phyloP scores from a whole-genome alignment of 2,113 vertebrate species.

The Aythya baeri region DNA sequence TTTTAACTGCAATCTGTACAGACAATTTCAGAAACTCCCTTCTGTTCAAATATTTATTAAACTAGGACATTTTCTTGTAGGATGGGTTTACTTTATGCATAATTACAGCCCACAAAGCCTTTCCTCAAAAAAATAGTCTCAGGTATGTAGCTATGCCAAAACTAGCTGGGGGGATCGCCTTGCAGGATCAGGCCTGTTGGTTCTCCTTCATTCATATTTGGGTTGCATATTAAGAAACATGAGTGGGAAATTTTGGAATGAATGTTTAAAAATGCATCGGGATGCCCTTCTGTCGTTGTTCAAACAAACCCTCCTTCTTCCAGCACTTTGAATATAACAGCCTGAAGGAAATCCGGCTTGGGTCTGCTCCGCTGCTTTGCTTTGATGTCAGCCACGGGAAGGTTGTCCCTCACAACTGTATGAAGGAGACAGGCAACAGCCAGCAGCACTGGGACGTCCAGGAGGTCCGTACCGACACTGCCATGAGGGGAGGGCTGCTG shows the following conservation, averaged over 20 bases:
- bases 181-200: not conserved
- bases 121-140: not conserved
- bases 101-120: not conserved
- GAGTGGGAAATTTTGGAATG: not conserved
- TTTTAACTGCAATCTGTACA: not conserved
- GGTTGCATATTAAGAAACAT: not conserved
- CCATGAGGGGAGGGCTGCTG: not conserved
- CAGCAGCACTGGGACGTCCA: constrained; percentile 83
- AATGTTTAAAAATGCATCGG: not conserved
- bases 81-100: not conserved
- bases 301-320: constrained; percentile 1
- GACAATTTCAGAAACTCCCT: not conserved
- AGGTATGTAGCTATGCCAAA: not conserved
- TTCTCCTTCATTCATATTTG: not conserved
- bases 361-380: constrained; percentile 74
- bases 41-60: constrained; percentile 43
- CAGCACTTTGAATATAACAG: constrained; percentile 85
- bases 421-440: constrained; percentile 31
- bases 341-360: constrained; percentile 80
- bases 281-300: not conserved
- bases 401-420: constrained; percentile 82
- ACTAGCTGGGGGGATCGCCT: not conserved
- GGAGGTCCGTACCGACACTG: constrained; percentile 70
- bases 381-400: constrained; percentile 76
- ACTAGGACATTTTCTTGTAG: not conserved